phyloP scores from a whole-genome alignment of 2,797 vertebrate species.

The Sarcoramphus papa region DNA sequence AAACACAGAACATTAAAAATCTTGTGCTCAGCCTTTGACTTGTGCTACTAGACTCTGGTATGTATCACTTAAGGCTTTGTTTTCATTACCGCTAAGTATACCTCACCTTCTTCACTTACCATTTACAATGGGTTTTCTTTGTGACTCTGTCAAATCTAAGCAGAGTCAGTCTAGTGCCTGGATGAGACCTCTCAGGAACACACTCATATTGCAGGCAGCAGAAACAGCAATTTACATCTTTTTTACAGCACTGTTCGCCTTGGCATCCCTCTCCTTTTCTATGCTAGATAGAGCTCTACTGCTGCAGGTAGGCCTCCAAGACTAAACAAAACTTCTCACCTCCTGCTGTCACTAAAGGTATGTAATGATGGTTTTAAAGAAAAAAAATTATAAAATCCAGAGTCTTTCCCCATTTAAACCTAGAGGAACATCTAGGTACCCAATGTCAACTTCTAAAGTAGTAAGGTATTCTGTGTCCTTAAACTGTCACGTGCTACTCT shows the following conservation, averaged over 20 bases:
- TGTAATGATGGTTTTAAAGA: neutral
- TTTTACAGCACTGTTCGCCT: neutral
- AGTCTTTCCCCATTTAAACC: neutral
- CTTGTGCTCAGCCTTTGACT: neutral
- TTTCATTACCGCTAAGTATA: neutral
- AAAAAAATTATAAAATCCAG: neutral
- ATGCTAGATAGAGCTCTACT: neutral
- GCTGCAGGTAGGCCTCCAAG: neutral
- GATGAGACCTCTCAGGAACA: neutral
- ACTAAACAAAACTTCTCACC: no score
- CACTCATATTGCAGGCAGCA: neutral
- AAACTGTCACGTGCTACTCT: no score
- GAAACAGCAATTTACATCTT: no score
- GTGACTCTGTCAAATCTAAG: neutral
- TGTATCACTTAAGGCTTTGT: neutral
- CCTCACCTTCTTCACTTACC: neutral
- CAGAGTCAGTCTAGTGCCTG: neutral
- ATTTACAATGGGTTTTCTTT: neutral
- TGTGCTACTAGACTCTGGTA: neutral
- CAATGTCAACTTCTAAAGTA: neutral
- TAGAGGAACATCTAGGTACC: neutral
- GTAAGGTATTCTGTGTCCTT: neutral
- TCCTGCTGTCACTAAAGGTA: neutral
- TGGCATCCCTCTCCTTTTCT: neutral
- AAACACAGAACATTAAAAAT: neutral